Conservation (phyloP, 2,888 invertebrate genomes). For the Ommatoiulus sabulosus region DNA sequence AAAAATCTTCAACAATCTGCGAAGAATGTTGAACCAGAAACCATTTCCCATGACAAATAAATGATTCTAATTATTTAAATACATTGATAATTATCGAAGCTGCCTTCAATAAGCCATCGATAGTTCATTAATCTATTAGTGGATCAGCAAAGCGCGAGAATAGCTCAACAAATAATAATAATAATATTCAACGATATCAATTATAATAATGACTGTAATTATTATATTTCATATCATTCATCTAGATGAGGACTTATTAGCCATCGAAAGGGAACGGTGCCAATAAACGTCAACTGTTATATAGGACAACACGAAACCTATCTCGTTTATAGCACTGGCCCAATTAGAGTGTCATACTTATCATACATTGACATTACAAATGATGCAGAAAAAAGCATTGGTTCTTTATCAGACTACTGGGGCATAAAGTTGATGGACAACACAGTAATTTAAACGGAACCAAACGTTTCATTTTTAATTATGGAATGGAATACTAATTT, state of each 20-base stretch:
- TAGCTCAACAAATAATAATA: not conserved
- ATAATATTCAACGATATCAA: slow-evolving; percentile 32
- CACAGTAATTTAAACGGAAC: not conserved
- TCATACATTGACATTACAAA: not conserved
- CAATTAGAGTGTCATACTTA: slow-evolving; percentile 27
- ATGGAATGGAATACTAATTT: not conserved
- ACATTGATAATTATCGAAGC: not conserved
- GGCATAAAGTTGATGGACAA: not conserved
- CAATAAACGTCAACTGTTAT: slow-evolving; percentile 38
- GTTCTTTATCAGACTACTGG: not conserved
- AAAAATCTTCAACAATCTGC: not conserved
- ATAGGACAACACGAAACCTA: not conserved
- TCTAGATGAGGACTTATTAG: not conserved
- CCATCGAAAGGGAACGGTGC: slow-evolving; percentile 39
- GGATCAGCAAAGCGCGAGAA: not conserved
- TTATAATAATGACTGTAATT: slow-evolving; percentile 42
- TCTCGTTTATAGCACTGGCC: slow-evolving; percentile 40
- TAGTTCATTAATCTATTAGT: not conserved
- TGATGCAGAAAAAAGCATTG: not conserved
- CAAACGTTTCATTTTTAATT: not conserved
- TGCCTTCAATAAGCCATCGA: not conserved
- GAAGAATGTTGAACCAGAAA: not conserved
- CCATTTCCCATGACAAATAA: not conserved
- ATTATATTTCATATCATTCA: slow-evolving; percentile 42
- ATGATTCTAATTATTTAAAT: not conserved